phyloP scores from a whole-genome alignment of 2,797 vertebrate genomes.

The Spizella passerina region DNA sequence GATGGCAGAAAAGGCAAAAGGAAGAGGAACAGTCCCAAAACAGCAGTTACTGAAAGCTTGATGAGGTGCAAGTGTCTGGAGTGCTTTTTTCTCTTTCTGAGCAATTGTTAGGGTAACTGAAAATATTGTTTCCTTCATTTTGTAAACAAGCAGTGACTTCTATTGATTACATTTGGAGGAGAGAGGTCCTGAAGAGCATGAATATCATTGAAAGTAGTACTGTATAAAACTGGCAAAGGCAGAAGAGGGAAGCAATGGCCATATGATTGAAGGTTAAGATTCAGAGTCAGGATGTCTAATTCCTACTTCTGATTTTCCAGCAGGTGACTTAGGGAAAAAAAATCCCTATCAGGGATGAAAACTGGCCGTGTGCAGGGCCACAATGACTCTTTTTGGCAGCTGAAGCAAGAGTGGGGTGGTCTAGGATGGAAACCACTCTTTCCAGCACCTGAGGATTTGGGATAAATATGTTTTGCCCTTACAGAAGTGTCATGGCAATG shows the following conservation, averaged over 20 bases:
- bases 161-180: background rate
- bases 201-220: background rate
- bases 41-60: background rate
- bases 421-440: background rate
- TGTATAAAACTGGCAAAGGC: background rate
- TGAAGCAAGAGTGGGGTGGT: background rate
- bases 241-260: background rate
- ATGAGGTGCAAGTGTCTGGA: background rate
- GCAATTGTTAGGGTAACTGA: background rate
- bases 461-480: background rate
- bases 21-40: background rate
- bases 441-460: background rate
- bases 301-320: background rate
- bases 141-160: background rate
- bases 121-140: background rate
- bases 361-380: background rate
- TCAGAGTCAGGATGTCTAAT: background rate
- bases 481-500: background rate
- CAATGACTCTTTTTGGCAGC: background rate
- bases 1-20: background rate
- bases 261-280: background rate
- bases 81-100: background rate
- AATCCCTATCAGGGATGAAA: background rate
- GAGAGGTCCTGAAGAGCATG: background rate
- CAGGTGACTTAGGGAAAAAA: background rate